Percentiles rank a stretch among this genome's conserved stretches.
Evolutionary conservation across 2,888 invertebrate genomes (phyloP).

Genomic region (Raillietiella orientalis): DNA sequence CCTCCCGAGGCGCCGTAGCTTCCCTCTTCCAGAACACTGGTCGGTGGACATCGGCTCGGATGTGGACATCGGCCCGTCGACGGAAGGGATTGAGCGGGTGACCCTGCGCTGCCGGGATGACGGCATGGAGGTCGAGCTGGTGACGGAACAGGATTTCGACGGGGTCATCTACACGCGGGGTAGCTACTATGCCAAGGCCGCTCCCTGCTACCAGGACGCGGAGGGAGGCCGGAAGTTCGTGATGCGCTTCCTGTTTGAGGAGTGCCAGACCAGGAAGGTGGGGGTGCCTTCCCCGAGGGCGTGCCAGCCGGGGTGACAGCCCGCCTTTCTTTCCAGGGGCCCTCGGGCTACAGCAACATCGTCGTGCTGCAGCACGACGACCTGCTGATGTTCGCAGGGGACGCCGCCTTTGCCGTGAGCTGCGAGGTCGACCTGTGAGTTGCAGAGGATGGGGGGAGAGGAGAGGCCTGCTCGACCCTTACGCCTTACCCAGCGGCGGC

Average conservation of each 20-base stretch:
- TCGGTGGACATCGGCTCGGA: constrained; percentile 20
- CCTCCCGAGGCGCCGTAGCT: no score
- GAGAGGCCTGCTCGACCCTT: neutral
- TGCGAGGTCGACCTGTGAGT: constrained; percentile 25
- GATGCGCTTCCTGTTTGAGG: constrained; percentile 20
- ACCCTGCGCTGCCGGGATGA: constrained; percentile 21
- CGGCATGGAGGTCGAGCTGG: constrained; percentile 19
- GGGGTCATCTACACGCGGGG: constrained; percentile 28
- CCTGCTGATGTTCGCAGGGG: constrained; percentile 25
- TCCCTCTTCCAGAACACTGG: constrained; percentile 16
- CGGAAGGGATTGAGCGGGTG: constrained; percentile 21
- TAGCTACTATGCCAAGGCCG: constrained; percentile 20
- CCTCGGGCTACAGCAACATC: constrained; percentile 22
- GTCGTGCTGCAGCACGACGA: constrained; percentile 29
- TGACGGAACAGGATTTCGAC: constrained; percentile 21
- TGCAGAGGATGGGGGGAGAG: constrained; percentile 19
- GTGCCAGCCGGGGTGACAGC: neutral
- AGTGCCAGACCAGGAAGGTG: constrained; percentile 21
- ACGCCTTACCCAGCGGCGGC: constrained; percentile 13
- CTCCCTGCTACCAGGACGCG: constrained; percentile 22
- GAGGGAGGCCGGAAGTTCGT: constrained; percentile 14
- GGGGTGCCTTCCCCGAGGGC: neutral
- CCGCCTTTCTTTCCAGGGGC: constrained; percentile 12
- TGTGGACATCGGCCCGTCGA: constrained; percentile 21
- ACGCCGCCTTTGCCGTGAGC: constrained; percentile 26